These are phyloP conservation scores for Heterocephalus glaber DNA, from an alignment of 2,113 vertebrate species.

Conservation along the genomic window DNA sequence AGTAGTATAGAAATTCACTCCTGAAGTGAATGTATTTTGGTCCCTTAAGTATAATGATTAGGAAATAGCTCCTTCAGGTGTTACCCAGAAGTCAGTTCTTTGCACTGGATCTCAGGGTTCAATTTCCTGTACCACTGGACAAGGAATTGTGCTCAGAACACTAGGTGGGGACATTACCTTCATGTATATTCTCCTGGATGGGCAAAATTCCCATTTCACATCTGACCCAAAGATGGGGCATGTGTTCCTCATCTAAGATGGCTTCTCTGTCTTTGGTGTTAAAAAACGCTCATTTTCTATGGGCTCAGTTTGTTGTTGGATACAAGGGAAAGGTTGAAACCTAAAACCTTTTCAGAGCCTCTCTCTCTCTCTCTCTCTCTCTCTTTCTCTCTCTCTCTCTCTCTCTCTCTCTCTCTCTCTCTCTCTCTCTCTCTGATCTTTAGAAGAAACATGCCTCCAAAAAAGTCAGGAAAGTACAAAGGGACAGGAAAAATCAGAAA, in stretches of 20 bases:
- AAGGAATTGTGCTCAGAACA: background rate
- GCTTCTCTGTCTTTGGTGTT: background rate
- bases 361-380: background rate
- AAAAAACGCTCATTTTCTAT: background rate
- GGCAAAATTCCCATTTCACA: background rate
- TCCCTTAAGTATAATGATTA: background rate
- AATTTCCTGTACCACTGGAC: background rate
- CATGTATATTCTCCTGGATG: background rate
- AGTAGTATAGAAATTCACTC: background rate
- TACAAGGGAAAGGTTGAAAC: background rate
- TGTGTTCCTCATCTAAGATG: background rate
- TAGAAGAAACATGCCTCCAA: background rate
- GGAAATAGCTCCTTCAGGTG: background rate
- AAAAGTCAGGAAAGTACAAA: background rate
- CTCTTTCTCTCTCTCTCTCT: background rate
- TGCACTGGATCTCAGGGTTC: background rate
- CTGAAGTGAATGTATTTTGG: background rate
- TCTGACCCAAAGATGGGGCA: background rate
- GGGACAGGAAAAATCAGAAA: background rate
- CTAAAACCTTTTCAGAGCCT: background rate
- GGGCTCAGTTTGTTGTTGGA: background rate
- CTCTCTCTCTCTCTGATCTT: background rate
- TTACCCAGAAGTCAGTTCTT: background rate
- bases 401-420: background rate
- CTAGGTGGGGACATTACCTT: background rate